phyloP scores from a whole-genome alignment of 2,113 vertebrate species.

The Zosterops hypoxanthus region DNA sequence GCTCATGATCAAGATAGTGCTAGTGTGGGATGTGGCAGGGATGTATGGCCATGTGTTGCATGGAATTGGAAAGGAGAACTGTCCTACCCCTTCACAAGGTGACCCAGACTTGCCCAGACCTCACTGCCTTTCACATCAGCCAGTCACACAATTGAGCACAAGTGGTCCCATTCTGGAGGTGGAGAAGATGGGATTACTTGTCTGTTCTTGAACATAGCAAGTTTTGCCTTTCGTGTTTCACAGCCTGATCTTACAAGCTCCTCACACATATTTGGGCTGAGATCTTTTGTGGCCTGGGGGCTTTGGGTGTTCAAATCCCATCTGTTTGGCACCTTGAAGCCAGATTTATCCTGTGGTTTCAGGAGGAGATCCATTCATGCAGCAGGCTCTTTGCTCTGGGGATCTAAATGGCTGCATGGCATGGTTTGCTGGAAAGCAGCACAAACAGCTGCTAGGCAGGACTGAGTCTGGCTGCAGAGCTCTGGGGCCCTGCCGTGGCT shows the following conservation, averaged over 20 bases:
- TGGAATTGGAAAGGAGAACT: background rate
- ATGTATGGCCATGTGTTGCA: no score
- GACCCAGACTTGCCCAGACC: background rate
- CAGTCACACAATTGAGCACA: background rate
- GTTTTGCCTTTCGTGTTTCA: background rate
- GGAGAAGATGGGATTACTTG: background rate
- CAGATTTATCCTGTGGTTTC: background rate
- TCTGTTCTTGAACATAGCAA: background rate
- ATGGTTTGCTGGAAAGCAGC: background rate
- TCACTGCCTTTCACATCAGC: background rate
- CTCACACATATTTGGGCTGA: background rate
- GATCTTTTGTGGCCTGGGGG: background rate
- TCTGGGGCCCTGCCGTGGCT: background rate
- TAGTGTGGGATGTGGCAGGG: background rate
- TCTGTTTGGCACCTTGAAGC: background rate
- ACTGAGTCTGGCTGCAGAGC: background rate
- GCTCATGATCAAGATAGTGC: rapidly evolving
- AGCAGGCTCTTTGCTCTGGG: rapidly evolving
- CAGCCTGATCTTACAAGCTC: background rate
- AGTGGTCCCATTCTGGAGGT: background rate
- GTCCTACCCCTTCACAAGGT: background rate
- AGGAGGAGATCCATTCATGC: background rate
- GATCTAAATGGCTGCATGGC: rapidly evolving
- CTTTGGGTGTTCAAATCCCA: background rate
- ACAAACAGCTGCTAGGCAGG: background rate